Evolutionary conservation across 2,888 invertebrate genomes (phyloP).

Genomic region (Mystacides longicornis): DNA sequence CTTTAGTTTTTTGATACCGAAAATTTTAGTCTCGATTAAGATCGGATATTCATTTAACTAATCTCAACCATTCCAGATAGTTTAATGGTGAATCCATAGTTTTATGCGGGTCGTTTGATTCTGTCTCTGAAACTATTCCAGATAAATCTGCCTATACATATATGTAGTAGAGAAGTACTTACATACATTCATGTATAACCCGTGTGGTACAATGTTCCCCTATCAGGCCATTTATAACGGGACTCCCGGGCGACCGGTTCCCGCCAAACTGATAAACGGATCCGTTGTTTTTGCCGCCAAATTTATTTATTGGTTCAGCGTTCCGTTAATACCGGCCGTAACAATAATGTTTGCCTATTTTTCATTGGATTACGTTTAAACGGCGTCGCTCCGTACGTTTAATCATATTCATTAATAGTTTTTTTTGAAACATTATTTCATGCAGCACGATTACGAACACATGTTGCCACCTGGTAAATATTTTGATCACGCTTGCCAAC

Average conservation of each 20-base stretch:
- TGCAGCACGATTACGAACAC: not conserved
- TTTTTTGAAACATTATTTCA: not conserved
- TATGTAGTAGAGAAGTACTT: too few relatives aligned
- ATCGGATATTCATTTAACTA: too few relatives aligned
- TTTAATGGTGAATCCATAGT: too few relatives aligned
- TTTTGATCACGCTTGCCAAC: too few relatives aligned
- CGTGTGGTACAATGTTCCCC: not conserved
- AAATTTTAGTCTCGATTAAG: too few relatives aligned
- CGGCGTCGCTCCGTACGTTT: not conserved
- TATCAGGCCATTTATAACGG: constrained; percentile 4
- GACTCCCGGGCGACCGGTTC: constrained; percentile 49
- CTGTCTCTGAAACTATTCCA: too few relatives aligned
- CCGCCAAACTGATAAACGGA: constrained; percentile 46
- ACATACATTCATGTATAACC: not conserved
- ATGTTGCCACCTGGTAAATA: not conserved
- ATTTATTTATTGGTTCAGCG: constrained; percentile 49
- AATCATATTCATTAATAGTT: not conserved
- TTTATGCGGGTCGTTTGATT: too few relatives aligned
- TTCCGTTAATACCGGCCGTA: constrained; percentile 43
- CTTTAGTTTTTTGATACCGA: too few relatives aligned
- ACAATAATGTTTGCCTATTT: not conserved
- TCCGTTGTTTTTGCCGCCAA: constrained; percentile 49
- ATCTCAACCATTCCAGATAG: too few relatives aligned
- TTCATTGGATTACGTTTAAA: not conserved
- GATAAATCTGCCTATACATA: too few relatives aligned